phyloP scores from a whole-genome alignment of 2,888 invertebrate genomes.

The Latheticus oryzae region DNA sequence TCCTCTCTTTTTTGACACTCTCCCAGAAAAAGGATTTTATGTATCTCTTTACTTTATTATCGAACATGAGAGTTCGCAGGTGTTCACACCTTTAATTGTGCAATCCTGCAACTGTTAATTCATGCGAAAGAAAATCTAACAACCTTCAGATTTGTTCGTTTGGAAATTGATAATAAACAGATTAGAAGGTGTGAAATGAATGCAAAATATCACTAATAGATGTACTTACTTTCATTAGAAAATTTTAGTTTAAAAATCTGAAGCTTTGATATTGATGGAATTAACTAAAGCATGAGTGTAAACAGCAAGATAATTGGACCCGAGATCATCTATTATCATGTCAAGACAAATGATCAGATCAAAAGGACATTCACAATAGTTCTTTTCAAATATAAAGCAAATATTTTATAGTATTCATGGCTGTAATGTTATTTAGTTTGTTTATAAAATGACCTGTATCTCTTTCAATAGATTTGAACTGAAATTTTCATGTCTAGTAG shows the following conservation, averaged over 20 bases:
- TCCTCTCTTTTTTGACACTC: conserved; percentile 34
- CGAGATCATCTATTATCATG: conserved; percentile 11
- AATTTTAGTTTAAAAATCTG: too few relatives aligned
- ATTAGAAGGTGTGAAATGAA: too few relatives aligned
- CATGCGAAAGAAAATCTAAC: conserved; percentile 23
- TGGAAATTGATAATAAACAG: too few relatives aligned
- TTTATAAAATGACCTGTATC: conserved; percentile 53
- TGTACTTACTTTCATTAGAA: too few relatives aligned
- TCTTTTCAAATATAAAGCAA: conserved; percentile 42
- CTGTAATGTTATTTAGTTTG: conserved; percentile 45
- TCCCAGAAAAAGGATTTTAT: conserved; percentile 27
- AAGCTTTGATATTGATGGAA: too few relatives aligned
- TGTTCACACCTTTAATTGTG: conserved; percentile 48
- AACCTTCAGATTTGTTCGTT: too few relatives aligned
- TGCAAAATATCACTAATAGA: too few relatives aligned
- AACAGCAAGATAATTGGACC: conserved; percentile 22
- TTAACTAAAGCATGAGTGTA: conserved; percentile 27
- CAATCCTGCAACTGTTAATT: conserved; percentile 48
- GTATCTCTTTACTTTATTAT: conserved; percentile 27
- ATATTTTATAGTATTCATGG: conserved; percentile 47
- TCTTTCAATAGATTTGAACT: conserved; percentile 48
- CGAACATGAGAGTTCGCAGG: conserved; percentile 45
- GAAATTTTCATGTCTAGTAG: conserved; percentile 52
- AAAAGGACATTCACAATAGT: conserved; percentile 42
- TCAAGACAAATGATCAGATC: conserved; percentile 28